These are phyloP conservation scores for Eulemur macaco DNA, from an alignment of 2,113 vertebrate genomes.

Conservation along the genomic window DNA sequence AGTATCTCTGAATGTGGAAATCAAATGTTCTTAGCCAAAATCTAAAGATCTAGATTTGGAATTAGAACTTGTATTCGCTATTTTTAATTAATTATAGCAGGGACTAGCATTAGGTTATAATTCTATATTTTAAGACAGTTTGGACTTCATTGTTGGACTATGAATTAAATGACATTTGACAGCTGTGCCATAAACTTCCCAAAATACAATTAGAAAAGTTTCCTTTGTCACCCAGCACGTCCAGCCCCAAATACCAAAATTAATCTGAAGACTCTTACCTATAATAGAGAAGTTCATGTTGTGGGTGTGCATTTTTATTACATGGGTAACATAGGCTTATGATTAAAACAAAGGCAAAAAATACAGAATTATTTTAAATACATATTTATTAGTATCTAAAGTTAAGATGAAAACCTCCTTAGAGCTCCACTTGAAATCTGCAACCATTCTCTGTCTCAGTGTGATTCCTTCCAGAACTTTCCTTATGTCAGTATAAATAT, in stretches of 20 bases:
- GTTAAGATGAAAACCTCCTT: not conserved
- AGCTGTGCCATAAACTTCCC: not conserved
- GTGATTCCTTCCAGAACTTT: not conserved
- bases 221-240: not conserved
- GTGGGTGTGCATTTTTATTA: not conserved
- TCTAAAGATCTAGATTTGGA: not conserved
- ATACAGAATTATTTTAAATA: not conserved
- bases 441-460: not conserved
- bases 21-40: not conserved
- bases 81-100: not conserved
- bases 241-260: not conserved
- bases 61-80: not conserved
- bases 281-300: not conserved
- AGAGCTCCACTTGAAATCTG: not conserved
- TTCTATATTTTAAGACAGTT: constrained; percentile 12
- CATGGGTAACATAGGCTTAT: not conserved
- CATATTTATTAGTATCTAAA: not conserved
- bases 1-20: not conserved
- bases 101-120: not conserved
- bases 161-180: constrained; percentile 8
- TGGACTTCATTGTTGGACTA: not conserved
- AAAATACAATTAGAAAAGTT: not conserved
- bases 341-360: not conserved
- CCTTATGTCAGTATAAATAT: not conserved
- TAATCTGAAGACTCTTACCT: not conserved